These are phyloP conservation scores for Andrena camellia DNA, from an alignment of 2,888 invertebrate genomes.

Conservation along the genomic window DNA sequence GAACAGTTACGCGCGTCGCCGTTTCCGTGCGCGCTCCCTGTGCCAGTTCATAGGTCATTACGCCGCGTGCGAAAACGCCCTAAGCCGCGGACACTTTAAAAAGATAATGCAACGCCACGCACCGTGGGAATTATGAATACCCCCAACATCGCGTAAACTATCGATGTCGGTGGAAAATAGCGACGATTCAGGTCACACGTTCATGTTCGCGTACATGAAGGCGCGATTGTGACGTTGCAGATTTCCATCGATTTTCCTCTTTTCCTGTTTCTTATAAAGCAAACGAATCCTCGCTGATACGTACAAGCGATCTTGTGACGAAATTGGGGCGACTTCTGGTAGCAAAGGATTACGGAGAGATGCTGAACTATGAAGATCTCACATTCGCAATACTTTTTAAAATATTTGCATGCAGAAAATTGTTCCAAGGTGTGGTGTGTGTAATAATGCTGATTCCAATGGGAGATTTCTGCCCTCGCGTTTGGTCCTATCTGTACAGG, in stretches of 20 bases:
- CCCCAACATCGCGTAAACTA: background rate
- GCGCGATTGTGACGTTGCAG: no score
- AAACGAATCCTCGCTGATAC: no score
- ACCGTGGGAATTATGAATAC: conserved; percentile 12
- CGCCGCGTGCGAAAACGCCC: conserved; percentile 7
- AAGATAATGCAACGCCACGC: conserved; percentile 22
- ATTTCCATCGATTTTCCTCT: no score
- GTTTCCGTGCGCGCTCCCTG: background rate
- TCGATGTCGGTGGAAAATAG: conserved; percentile 22
- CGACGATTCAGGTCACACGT: conserved; percentile 26
- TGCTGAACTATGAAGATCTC: no score
- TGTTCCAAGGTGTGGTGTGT: background rate
- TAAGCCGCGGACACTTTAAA: background rate
- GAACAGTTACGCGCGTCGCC: conserved; percentile 18
- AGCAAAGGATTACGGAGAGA: no score
- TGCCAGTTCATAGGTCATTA: background rate
- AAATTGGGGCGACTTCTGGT: no score
- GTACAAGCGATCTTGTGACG: no score
- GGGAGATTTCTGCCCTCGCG: background rate
- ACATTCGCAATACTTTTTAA: background rate
- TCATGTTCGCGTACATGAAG: no score
- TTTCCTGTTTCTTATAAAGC: no score
- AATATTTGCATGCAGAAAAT: background rate
- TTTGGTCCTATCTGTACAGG: background rate
- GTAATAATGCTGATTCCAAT: background rate